Percentiles rank a stretch among this genome's conserved stretches.
Evolutionary conservation across 2,113 vertebrate species (phyloP).

Genomic region (Gymnocephalus cernua): DNA sequence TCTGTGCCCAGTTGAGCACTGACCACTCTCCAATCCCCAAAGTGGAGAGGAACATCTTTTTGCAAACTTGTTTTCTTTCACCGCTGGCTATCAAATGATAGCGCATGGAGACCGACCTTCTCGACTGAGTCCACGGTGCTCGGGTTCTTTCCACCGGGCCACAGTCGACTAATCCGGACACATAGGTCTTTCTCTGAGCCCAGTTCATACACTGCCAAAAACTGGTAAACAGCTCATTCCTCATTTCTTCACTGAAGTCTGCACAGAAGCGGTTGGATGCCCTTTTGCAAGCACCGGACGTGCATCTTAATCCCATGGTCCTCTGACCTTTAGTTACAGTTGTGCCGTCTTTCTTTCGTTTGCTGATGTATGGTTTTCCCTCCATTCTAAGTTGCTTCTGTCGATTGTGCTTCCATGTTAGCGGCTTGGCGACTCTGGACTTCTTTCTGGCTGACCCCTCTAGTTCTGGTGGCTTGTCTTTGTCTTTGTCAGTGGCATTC

Average conservation of each 20-base stretch:
- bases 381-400: conserved; percentile 60
- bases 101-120: conserved; percentile 51
- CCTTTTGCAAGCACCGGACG: conserved; percentile 39
- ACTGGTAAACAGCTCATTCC: conserved; percentile 20
- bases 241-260: conserved; percentile 43
- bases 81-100: conserved; percentile 40
- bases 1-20: conserved; percentile 56
- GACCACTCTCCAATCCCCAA: conserved; percentile 59
- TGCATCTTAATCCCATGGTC: conserved; percentile 30
- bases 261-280: conserved; percentile 58
- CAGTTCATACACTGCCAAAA: conserved; percentile 60
- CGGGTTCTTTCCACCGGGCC: conserved; percentile 50
- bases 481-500: conserved; percentile 5
- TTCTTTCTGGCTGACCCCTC: conserved; percentile 33
- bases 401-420: conserved; percentile 51
- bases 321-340: conserved; percentile 46
- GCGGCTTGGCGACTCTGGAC: conserved; percentile 41
- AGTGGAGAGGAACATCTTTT: conserved; percentile 62
- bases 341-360: conserved; percentile 45
- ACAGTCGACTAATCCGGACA: conserved; percentile 42
- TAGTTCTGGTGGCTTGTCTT: conserved; percentile 13
- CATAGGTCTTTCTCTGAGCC: conserved; percentile 41
- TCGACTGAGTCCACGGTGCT: conserved; percentile 47
- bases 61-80: conserved; percentile 49
- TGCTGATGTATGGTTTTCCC: conserved; percentile 52